A percentile compares a stretch with the other conserved stretches of the same genome.
phyloP scores from a whole-genome alignment of 1,140 invertebrate species.

The Coptotermes formosanus region DNA sequence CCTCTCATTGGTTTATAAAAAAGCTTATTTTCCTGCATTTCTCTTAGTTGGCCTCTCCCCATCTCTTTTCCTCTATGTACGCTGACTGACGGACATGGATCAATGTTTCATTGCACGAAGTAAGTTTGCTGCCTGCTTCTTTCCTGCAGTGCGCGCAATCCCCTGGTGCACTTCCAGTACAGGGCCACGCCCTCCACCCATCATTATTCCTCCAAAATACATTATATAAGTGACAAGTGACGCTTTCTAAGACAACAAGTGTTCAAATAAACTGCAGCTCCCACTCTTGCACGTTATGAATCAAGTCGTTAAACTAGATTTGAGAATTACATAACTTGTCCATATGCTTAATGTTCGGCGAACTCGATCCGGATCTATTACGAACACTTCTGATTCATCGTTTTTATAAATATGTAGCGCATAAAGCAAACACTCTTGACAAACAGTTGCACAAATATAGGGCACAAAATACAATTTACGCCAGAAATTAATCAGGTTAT shows the following conservation, averaged over 20 bases:
- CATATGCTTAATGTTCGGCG: too few relatives aligned
- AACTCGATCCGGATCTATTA: too few relatives aligned
- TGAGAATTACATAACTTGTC: too few relatives aligned
- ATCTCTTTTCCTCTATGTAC: constrained; percentile 20
- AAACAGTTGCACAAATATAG: too few relatives aligned
- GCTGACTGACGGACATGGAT: neutral
- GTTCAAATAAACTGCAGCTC: too few relatives aligned
- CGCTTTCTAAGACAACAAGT: neutral
- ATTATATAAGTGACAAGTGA: neutral
- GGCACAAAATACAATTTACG: too few relatives aligned
- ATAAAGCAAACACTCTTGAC: too few relatives aligned
- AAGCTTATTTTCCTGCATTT: constrained; percentile 22
- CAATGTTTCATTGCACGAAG: constrained; percentile 14
- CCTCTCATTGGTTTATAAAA: constrained; percentile 13
- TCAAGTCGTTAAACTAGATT: too few relatives aligned
- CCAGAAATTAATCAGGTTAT: too few relatives aligned
- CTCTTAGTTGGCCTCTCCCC: neutral
- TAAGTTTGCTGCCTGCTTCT: constrained; percentile 20
- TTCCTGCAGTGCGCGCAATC: neutral
- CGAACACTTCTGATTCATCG: too few relatives aligned
- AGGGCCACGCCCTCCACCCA: neutral
- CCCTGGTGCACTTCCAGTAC: neutral
- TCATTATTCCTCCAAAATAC: neutral
- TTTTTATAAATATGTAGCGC: too few relatives aligned
- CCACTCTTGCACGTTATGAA: too few relatives aligned